Evolutionary conservation across 1,140 invertebrate genomes (phyloP).

Genomic region (Caerostris darwini): DNA sequence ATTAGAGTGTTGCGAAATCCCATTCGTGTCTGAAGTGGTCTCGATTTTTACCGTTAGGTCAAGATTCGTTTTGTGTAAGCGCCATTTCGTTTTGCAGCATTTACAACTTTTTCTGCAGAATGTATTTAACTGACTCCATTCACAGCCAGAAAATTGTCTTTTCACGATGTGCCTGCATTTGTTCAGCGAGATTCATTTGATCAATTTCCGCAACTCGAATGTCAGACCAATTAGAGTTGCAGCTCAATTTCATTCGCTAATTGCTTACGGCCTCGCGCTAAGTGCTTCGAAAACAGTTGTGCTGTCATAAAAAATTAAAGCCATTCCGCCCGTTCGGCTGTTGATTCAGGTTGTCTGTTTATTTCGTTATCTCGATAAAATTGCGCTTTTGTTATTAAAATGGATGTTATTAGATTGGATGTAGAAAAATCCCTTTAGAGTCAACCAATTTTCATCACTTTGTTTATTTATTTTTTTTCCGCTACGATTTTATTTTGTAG

Average conservation of each 20-base stretch:
- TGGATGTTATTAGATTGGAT: too few relatives aligned
- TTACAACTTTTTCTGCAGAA: too few relatives aligned
- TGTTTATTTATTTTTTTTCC: too few relatives aligned
- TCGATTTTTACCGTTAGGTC: not conserved
- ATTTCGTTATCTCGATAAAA: not conserved
- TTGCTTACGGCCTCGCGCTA: not conserved
- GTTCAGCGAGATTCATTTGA: not conserved
- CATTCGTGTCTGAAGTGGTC: not conserved
- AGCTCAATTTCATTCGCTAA: not conserved
- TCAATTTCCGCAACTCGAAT: slow-evolving; percentile 12
- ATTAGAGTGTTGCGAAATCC: not conserved
- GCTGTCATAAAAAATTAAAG: slow-evolving; percentile 7
- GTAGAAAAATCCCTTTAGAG: too few relatives aligned
- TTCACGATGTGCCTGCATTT: not conserved
- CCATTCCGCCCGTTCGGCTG: not conserved
- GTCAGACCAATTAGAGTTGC: not conserved
- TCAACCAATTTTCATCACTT: too few relatives aligned
- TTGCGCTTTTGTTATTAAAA: too few relatives aligned
- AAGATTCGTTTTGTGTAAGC: not conserved
- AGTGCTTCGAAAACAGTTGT: not conserved
- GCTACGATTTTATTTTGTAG: too few relatives aligned
- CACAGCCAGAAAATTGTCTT: not conserved
- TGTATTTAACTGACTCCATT: not conserved
- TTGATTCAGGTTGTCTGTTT: slow-evolving; percentile 5
- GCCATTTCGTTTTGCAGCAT: not conserved